phyloP scores from a whole-genome alignment of 2,888 invertebrate species.

The Lithophane leautieri region DNA sequence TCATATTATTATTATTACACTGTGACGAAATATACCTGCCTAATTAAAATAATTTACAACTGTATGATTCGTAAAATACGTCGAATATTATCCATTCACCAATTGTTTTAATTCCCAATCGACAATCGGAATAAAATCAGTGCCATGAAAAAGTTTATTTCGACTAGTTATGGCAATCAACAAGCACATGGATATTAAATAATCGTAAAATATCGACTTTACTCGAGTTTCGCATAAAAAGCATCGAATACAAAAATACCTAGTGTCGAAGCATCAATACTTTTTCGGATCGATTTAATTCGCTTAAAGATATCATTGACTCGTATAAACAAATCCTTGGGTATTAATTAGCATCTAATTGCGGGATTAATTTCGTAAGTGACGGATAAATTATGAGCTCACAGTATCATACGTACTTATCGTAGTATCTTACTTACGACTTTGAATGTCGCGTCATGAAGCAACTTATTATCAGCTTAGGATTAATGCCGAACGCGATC shows the following conservation, averaged over 20 bases:
- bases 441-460: slow-evolving; percentile 51
- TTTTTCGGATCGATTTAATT: slow-evolving; percentile 31
- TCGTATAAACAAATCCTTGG: slow-evolving; percentile 68
- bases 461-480: slow-evolving; percentile 57
- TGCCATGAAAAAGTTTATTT: not conserved
- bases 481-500: slow-evolving; percentile 43
- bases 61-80: not conserved
- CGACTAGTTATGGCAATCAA: not conserved
- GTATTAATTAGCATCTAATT: slow-evolving; percentile 71
- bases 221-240: not conserved
- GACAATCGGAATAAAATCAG: too few relatives aligned
- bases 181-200: not conserved
- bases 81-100: not conserved
- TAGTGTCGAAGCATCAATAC: not conserved
- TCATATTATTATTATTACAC: not conserved
- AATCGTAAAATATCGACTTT: not conserved
- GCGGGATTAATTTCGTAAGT: slow-evolving; percentile 77
- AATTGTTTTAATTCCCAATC: not conserved
- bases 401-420: slow-evolving; percentile 55
- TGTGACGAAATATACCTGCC: not conserved
- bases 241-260: not conserved
- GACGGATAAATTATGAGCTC: slow-evolving; percentile 69
- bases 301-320: slow-evolving; percentile 52
- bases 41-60: not conserved
- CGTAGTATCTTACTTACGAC: slow-evolving; percentile 45